Conservation (phyloP, 2,888 invertebrate species). For the Taenaris catops region DNA sequence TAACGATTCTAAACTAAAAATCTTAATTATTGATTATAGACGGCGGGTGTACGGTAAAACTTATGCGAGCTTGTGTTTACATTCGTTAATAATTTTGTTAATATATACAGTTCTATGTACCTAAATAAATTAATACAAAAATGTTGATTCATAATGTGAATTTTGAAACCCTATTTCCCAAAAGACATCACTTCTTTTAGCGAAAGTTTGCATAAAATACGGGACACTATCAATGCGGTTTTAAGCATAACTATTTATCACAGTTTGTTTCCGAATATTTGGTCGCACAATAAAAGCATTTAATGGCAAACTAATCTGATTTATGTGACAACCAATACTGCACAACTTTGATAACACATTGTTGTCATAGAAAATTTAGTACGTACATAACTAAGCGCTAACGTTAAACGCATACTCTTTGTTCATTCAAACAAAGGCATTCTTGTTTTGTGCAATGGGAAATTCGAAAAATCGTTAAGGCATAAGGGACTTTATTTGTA, state of each 20-base stretch:
- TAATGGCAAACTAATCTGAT: conserved; percentile 12
- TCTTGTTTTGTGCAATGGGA: conserved; percentile 23
- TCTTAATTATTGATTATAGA: no score
- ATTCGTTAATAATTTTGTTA: no score
- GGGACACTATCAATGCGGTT: no score
- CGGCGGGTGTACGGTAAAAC: no score
- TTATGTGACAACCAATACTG: conserved; percentile 17
- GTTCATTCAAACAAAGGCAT: conserved; percentile 42
- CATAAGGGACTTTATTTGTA: conserved; percentile 9
- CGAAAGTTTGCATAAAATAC: no score
- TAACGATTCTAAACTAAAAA: no score
- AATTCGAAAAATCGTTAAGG: conserved; percentile 4
- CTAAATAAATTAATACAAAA: neutral
- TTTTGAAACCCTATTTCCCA: no score
- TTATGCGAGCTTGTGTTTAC: no score
- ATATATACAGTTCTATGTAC: no score
- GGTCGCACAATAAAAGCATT: conserved; percentile 3
- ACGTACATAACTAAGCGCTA: conserved; percentile 23
- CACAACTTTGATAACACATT: conserved; percentile 20
- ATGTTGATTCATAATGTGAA: no score
- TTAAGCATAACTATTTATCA: neutral
- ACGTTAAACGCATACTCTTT: conserved; percentile 28
- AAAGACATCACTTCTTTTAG: no score
- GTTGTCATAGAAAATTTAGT: conserved; percentile 24
- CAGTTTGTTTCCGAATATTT: neutral